These are phyloP conservation scores for Acanthornis magna DNA, from an alignment of 2,797 vertebrate species.

Conservation along the genomic window DNA sequence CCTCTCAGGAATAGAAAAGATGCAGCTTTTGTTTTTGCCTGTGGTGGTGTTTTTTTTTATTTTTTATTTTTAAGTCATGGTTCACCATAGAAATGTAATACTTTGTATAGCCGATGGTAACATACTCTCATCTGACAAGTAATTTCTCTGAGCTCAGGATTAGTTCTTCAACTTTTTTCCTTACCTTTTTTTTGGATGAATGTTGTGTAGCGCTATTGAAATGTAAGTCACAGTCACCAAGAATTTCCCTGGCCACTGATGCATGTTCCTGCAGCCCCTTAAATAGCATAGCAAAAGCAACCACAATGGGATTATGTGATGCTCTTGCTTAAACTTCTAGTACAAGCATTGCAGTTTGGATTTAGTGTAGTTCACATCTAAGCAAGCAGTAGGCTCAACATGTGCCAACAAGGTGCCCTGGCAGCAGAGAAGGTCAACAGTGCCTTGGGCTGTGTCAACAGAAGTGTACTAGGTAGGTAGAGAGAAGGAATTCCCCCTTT, in stretches of 20 bases:
- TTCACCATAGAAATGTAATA: neutral
- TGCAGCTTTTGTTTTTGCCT: neutral
- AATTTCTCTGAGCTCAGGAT: neutral
- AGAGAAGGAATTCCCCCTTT: neutral
- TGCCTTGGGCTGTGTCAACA: neutral
- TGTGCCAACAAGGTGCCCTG: accelerated
- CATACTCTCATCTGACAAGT: neutral
- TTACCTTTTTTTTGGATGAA: neutral
- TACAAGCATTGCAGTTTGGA: neutral
- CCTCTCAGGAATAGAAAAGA: neutral
- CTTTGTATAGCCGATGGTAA: neutral
- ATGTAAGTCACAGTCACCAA: neutral
- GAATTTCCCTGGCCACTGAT: neutral
- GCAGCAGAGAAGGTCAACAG: neutral
- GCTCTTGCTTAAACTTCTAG: neutral
- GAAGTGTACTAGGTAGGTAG: neutral
- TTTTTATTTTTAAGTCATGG: neutral
- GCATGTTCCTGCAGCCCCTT: neutral
- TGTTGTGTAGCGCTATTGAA: neutral
- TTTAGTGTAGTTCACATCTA: neutral
- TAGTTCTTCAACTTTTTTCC: neutral
- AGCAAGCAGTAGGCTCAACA: neutral
- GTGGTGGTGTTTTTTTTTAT: neutral
- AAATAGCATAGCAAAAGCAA: neutral
- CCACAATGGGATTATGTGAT: neutral